Conservation (phyloP, 1,140 invertebrate genomes). For the Drosophila nigromelanica region DNA sequence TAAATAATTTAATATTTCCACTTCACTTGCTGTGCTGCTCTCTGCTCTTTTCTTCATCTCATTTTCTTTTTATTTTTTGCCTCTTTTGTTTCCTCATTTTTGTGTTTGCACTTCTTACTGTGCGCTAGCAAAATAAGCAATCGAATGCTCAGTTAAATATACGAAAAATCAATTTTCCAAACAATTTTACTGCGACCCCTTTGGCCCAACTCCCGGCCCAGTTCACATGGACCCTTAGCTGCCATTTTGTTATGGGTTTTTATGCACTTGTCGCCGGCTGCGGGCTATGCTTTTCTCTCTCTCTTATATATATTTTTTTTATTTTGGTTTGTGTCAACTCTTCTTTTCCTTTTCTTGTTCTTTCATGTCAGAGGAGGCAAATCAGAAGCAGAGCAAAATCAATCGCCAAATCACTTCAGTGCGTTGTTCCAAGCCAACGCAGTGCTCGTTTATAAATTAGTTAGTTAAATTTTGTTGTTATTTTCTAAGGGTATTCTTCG, state of each 20-base stretch:
- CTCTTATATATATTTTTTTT: conserved; percentile 23
- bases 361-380: conserved; percentile 45
- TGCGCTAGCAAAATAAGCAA: conserved; percentile 74
- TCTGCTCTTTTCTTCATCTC: conserved; percentile 7
- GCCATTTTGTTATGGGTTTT: conserved; percentile 69
- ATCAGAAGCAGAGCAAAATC: conserved; percentile 71
- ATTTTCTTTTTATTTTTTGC: conserved; percentile 12
- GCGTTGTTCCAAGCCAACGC: conserved; percentile 52
- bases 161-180: conserved; percentile 83
- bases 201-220: neutral
- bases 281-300: conserved; percentile 66
- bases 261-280: conserved; percentile 82
- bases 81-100: conserved; percentile 41
- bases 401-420: conserved; percentile 79
- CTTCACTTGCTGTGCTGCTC: conserved; percentile 61
- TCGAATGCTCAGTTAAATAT: conserved; percentile 83
- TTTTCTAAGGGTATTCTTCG: conserved; percentile 15
- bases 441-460: conserved; percentile 33
- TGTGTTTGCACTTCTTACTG: conserved; percentile 60
- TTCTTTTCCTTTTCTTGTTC: neutral
- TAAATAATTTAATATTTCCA: conserved; percentile 83
- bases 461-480: conserved; percentile 48
- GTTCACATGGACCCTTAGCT: conserved; percentile 18
- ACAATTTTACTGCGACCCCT: conserved; percentile 73
- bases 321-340: conserved; percentile 26